Evolutionary conservation across 2,888 invertebrate species (phyloP), one percentile per base, ranked within the genome.

Genomic region (Allophyes oxyacanthae): DNA sequence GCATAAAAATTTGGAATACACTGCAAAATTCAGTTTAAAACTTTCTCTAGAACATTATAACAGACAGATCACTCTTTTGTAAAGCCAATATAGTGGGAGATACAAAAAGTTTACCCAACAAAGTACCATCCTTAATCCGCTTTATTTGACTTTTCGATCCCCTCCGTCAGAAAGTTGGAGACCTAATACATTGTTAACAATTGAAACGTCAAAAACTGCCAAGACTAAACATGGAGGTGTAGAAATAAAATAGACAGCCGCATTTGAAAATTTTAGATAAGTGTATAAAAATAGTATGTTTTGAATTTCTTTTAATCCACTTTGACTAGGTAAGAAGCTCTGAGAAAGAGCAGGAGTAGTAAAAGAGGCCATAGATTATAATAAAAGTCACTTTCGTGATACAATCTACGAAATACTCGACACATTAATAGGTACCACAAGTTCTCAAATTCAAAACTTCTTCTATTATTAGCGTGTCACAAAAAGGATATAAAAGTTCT

Each of bases 371-470:
- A 36, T 6, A 32, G 4, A 33, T 43, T 20, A 7, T 9, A 41
- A 30, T 40, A 30, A 30, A 41, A 13, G 10, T 45, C 14, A 42
- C n/a, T 36, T 36, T 46, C 13, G 6, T 28, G 42, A 40, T 56
- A 45, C 32, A 64, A 64, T 13, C 33, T 40, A 64, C 42, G 15
- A 45, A 53, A 50, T 28, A 34, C 13, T 54, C 32, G n/a, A 53
- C 20, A 32, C 43, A 49, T n/a, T n/a, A n/a, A n/a, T 28, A 53
- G 15, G 32, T 44, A 52, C 11, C 8, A 4, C 28, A 69, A 66
- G 55, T 72, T 62, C 59, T 34, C 26, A 38, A 37, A 71, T 50
- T 46, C 30, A 43, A 59, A 62, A 52, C 34, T 63, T 65, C n/a
- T 52, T 11, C 38, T 43, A 52, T 41, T 57, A 64, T 66, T n/a